phyloP scores from a whole-genome alignment of 2,888 invertebrate genomes.

The Mythimna impura region DNA sequence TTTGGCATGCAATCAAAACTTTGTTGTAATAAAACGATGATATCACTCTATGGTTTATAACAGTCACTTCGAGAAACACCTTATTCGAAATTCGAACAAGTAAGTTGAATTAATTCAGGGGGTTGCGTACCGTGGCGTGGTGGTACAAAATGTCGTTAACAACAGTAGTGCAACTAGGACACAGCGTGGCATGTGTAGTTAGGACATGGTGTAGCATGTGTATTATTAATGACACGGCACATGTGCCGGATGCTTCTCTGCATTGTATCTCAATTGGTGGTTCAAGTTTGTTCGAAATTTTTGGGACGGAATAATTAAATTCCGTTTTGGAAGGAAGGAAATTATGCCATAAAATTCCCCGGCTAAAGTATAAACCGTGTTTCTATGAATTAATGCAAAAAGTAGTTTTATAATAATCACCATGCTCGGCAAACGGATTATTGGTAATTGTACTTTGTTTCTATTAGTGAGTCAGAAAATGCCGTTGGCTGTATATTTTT shows the following conservation, averaged over 20 bases:
- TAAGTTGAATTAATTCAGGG: conserved; percentile 62
- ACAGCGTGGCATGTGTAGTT: conserved; percentile 67
- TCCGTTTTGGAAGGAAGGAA: background rate
- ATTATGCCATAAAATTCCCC: conserved; percentile 2
- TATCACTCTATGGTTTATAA: conserved; percentile 43
- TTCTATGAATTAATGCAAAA: background rate
- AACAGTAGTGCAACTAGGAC: conserved; percentile 72
- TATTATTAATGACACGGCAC: conserved; percentile 72
- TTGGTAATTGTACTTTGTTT: background rate
- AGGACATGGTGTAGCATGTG: conserved; percentile 64
- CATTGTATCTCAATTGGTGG: conserved; percentile 38
- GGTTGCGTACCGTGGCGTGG: conserved; percentile 54
- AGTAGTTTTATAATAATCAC: background rate
- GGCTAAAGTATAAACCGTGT: background rate
- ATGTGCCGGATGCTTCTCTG: conserved; percentile 47
- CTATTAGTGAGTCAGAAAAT: background rate
- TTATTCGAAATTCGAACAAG: conserved; percentile 54
- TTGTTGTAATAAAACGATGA: conserved; percentile 46
- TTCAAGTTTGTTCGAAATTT: conserved; percentile 28
- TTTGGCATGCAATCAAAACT: conserved; percentile 46
- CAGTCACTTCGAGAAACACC: conserved; percentile 46
- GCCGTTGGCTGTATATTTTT: background rate
- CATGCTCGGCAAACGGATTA: background rate
- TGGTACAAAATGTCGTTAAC: conserved; percentile 75
- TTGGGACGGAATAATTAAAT: conserved; percentile 38